These are phyloP conservation scores for Bolborhynchus lineola DNA, from an alignment of 2,113 vertebrate species.

Conservation along the genomic window DNA sequence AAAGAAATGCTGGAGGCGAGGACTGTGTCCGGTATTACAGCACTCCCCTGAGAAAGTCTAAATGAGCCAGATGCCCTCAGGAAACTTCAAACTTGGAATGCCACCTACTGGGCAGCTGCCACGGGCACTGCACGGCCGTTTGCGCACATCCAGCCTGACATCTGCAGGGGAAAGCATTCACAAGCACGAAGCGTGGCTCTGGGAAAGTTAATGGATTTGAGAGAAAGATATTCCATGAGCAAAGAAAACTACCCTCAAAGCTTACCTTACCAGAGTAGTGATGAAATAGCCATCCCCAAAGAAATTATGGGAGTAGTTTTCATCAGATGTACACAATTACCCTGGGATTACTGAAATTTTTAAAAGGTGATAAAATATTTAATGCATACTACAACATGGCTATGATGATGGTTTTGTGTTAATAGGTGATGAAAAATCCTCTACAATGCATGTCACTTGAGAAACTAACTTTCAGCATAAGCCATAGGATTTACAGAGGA, in stretches of 20 bases:
- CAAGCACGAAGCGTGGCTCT: not conserved
- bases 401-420: not conserved
- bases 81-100: not conserved
- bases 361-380: not conserved
- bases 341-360: not conserved
- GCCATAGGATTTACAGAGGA: not conserved
- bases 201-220: not conserved
- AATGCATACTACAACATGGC: not conserved
- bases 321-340: not conserved
- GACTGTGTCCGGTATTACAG: not conserved
- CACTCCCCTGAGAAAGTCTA: not conserved
- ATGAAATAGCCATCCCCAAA: not conserved
- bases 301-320: not conserved
- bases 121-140: accelerated
- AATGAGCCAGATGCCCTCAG: not conserved
- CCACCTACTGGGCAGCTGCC: not conserved
- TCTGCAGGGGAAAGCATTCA: not conserved
- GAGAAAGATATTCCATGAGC: not conserved
- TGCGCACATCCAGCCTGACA: not conserved
- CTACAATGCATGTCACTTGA: not conserved
- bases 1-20: not conserved
- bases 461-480: not conserved
- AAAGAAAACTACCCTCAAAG: not conserved
- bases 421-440: not conserved
- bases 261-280: not conserved